phyloP scores from a whole-genome alignment of 2,888 invertebrate species.

The Gastracanthus pulcherrimus region DNA sequence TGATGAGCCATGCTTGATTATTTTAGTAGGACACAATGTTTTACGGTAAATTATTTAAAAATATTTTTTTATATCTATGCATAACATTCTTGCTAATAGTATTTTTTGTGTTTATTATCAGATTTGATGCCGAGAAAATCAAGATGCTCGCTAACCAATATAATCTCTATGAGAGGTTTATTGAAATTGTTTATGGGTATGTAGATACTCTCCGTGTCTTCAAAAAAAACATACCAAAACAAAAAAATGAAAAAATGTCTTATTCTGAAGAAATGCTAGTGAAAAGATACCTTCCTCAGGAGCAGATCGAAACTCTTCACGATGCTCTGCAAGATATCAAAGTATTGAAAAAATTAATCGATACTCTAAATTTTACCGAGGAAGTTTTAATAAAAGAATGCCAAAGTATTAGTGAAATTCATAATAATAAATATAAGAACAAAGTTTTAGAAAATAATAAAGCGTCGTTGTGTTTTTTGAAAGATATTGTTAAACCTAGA shows the following conservation, averaged over 20 bases:
- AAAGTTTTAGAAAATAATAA: not conserved
- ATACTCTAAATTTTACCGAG: not conserved
- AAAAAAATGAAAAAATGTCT: not conserved
- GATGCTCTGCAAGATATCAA: constrained; percentile 31
- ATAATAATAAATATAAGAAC: not conserved
- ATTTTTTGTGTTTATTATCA: not conserved
- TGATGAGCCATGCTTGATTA: not conserved
- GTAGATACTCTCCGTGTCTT: not conserved
- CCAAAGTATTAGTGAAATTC: not conserved
- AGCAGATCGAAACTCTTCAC: not conserved
- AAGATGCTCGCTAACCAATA: constrained; percentile 11
- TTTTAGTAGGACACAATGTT: constrained; percentile 17
- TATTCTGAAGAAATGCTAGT: constrained; percentile 7
- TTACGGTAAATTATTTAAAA: not conserved
- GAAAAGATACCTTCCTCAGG: constrained; percentile 7
- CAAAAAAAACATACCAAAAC: not conserved
- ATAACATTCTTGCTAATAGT: not conserved
- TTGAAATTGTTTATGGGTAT: not conserved
- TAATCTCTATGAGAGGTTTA: not conserved
- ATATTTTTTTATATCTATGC: not conserved
- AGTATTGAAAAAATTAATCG: constrained; percentile 13
- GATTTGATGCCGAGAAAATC: constrained; percentile 20
- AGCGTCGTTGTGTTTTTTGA: not conserved
- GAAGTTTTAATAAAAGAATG: not conserved
- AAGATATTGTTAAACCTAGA: not conserved